A percentile compares a stretch with the other conserved stretches of the same genome.
Conservation (phyloP, 2,797 vertebrate genomes). For the Gallinago stenura region DNA sequence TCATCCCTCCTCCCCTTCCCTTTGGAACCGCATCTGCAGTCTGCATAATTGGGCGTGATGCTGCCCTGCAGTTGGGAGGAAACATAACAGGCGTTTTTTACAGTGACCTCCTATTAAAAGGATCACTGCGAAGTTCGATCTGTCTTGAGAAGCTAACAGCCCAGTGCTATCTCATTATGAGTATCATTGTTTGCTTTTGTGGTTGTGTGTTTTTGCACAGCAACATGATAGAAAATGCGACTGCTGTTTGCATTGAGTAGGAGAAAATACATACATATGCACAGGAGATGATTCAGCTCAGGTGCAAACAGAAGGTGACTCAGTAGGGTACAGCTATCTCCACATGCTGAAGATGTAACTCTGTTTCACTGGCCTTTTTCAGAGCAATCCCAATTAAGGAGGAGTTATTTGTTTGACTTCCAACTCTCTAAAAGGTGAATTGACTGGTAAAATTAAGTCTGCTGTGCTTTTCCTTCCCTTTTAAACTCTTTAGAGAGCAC, state of each 20-base stretch:
- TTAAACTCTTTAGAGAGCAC: background rate
- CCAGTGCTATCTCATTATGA: background rate
- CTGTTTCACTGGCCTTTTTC: background rate
- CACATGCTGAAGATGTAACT: background rate
- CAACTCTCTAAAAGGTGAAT: background rate
- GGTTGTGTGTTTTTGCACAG: background rate
- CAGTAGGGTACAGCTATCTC: background rate
- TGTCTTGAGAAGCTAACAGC: background rate
- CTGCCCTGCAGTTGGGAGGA: background rate
- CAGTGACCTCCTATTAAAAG: background rate
- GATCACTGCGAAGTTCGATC: background rate
- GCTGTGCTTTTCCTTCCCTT: background rate
- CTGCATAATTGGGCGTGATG: background rate
- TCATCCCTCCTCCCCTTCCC: constrained; percentile 2
- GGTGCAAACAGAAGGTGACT: constrained; percentile 55
- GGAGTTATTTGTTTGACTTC: background rate
- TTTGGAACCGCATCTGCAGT: background rate
- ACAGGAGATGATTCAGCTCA: constrained; percentile 31
- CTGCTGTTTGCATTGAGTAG: background rate
- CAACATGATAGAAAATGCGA: background rate
- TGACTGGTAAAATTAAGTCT: background rate
- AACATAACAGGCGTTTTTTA: background rate
- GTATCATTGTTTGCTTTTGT: background rate
- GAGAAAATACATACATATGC: background rate
- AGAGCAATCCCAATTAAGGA: background rate